Evolutionary conservation across 2,797 vertebrate genomes (phyloP).

Genomic region (Gorsachius magnificus): DNA sequence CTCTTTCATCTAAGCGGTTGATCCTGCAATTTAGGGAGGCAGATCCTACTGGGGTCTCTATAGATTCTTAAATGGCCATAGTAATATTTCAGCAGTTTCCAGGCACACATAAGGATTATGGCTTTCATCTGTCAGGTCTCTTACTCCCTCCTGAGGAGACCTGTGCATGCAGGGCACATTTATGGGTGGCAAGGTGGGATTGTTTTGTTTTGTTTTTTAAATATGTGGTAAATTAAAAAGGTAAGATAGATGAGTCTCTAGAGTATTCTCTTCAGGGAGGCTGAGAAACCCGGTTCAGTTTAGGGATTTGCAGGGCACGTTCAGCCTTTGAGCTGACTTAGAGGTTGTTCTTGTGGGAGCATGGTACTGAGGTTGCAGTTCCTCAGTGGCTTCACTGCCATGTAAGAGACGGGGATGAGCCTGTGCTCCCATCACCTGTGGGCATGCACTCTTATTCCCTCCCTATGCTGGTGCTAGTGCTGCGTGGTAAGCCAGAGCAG

Average conservation of each 20-base stretch:
- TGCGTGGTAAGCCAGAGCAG: not conserved
- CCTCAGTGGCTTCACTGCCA: not conserved
- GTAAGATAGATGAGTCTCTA: not conserved
- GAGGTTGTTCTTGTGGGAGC: not conserved
- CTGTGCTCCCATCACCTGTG: not conserved
- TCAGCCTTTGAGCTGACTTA: not conserved
- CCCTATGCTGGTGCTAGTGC: not conserved
- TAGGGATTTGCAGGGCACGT: not conserved
- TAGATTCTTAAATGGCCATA: not conserved
- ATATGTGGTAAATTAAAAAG: not conserved
- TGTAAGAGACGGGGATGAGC: not conserved
- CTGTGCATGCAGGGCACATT: not conserved
- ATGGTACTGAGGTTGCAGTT: not conserved
- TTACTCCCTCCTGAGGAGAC: not conserved
- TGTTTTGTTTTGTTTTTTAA: not conserved
- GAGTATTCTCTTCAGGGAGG: not conserved
- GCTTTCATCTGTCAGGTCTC: not conserved
- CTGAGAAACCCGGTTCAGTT: not conserved
- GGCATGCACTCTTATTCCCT: not conserved
- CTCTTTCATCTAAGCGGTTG: not conserved
- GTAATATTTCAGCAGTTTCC: not conserved
- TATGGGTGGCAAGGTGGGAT: not conserved
- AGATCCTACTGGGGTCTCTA: not conserved
- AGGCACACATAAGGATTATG: not conserved
- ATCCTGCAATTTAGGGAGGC: not conserved